Evolutionary conservation across 2,888 invertebrate species (phyloP), one percentile per base, ranked within the genome.

Genomic region (Scaptomyza cyrtandrae): DNA sequence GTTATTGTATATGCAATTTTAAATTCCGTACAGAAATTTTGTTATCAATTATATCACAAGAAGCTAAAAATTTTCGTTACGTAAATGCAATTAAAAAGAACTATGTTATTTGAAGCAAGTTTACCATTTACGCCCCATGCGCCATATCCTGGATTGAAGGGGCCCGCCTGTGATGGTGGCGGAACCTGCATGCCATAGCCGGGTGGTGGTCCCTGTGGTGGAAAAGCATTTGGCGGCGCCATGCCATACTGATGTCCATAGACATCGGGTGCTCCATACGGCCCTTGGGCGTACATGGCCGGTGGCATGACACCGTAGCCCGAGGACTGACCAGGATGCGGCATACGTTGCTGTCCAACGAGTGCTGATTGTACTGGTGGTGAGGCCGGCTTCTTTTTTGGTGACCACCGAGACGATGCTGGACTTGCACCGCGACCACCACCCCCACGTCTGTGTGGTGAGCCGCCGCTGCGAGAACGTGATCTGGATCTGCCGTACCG

Each of bases 81-180:
- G 29, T 6, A 29, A 29, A 5, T 29, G 29, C 7, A 7, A 1
- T 24, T 24, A 24, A 16, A 33, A 1, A 13, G 0, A 33, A 33
- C 16, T 13, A 35, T n/a, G 0, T n/a, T n/a, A 24, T 35, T 16
- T 13, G 6, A 49, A 35, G 13, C 3, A 6, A 35, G 5, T 48
- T 74, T 60, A 87, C 86, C 89, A 60, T 86, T 79, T 24, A 91
- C 86, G 24, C 86, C 90, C 91, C 91, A 91, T 11, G 89, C 62
- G 9, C 88, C 91, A 74, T 91, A 92, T 1, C 86, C 78, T 0
- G 89, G 46, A 31, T 82, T 83, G 53, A 91, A 91, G 33, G 39
- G 49, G 0, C 78, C 70, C 5, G 80, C 72, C 14, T 88, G 78
- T 3, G 84, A 63, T 11, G 88, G 81, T 19, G 89, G 89, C 1